Evolutionary conservation across 1,140 invertebrate species (phyloP), one percentile per base, ranked within the genome.

Genomic region (Cotesia chilonis): DNA sequence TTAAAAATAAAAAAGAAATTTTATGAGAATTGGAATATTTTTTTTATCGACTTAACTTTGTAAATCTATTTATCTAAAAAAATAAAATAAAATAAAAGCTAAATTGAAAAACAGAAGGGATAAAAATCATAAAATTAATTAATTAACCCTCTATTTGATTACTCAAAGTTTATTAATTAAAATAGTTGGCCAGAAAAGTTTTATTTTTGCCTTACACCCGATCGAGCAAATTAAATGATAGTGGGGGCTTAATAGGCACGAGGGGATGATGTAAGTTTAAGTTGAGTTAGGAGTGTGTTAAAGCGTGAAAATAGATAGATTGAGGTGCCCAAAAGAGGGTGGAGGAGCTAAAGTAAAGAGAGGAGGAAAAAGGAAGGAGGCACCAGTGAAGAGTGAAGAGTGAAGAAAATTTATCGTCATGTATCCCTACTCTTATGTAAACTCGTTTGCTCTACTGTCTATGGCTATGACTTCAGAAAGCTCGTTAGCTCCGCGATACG

Each of bases 391-490:
- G 38, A 20, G n/a, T 10, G 38, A 20, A 20, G 41, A 20, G 35
- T 65, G 35, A n/a, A 36, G 28, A 1, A 35, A 20, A 28, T 52
- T 20, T 37, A 54, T 14, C 38, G 14, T 51, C 52, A 59, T 47
- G 41, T 47, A 47, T 47, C 41, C 35, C 14, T 71, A 17, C 65
- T 36, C 68, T 72, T 76, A 78, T 78, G 78, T 80, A 82, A 84
- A 85, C 83, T 84, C 83, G 82, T 84, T 83, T 81, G 80, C 74
- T 28, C 28, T 28, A 28, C 28, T 28, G 84, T 85, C 10, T 6
- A 6, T 47, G 41, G 6, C 83, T 84, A 83, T 78, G 84, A 85
- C 82, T 86, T 85, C 85, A 79, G 84, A 86, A 85, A 85, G 84
- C 85, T 86, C 83, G 85, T 85, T 86, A 85, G 81, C 79, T 9